Evolutionary conservation across 2,888 invertebrate genomes (phyloP), one percentile per base, ranked within the genome.

Genomic region (Drosophila cracens): DNA sequence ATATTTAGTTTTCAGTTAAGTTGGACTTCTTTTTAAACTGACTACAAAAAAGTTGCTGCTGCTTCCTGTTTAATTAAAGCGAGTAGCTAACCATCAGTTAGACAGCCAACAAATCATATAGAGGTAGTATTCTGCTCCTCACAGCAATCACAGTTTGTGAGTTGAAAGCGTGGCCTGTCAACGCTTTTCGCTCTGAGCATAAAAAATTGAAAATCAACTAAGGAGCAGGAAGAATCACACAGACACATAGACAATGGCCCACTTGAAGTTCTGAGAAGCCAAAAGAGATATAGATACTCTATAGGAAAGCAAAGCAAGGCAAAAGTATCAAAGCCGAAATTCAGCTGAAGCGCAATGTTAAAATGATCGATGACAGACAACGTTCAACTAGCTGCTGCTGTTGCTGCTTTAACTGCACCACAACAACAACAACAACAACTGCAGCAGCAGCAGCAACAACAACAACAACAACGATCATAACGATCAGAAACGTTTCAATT

Each of bases 401-500:
- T 27, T 53, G 40, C 62, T 46, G 34, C 52, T 52, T 18, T 38
- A 70, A 31, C 70, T 59, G 18, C 57, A 34, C 13, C 27, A n/a
- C 56, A 59, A 29, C 54, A 54, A 54, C 16, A 43, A 18, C 67
- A 40, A 18, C 31, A 75, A 51, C 48, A 25, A 2, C 54, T 25
- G 2, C 54, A 58, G 6, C 21, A 40, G 4, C 38, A 59, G 4
- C 36, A 54, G 0, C 11, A 21, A 1, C 69, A 70, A 48, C 49
- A 34, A 6, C 56, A 59, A 36, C 43, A 56, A n/a, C 36, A 48
- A 52, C 31, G 56, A 59, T 61, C 74, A 73, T 61, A 73, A 64
- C 29, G 46, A 75, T 79, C 78, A 73, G 89, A 81, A 85, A 88
- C 85, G 90, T 83, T 85, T 85, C 85, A 85, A 90, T 85, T 90